Conservation (phyloP, 2,888 invertebrate genomes). For the Pollenia angustigena region DNA sequence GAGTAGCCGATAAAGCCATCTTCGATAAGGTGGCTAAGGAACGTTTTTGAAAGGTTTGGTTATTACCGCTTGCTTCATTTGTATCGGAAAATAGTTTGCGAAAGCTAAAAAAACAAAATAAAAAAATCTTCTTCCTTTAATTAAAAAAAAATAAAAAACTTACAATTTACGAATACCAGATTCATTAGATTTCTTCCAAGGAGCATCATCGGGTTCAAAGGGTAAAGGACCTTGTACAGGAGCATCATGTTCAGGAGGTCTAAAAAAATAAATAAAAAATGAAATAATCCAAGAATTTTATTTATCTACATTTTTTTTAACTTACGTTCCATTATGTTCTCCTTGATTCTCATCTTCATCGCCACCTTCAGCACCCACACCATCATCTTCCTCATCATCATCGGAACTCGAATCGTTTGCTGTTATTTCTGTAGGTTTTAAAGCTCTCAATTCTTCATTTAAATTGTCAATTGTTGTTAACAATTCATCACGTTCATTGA, state of each 20-base stretch:
- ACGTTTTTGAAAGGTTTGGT: constrained; percentile 88
- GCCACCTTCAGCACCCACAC: constrained; percentile 76
- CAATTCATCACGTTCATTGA: constrained; percentile 94
- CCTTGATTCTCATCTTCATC: constrained; percentile 74
- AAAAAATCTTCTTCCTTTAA: background rate
- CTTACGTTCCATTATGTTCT: constrained; percentile 73
- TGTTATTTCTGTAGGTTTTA: constrained; percentile 83
- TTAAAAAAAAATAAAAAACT: constrained; percentile 80
- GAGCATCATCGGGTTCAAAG: constrained; percentile 98
- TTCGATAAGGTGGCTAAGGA: constrained; percentile 91
- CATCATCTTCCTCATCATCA: constrained; percentile 78
- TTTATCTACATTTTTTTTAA: background rate
- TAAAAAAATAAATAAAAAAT: constrained; percentile 71
- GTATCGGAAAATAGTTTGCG: constrained; percentile 93
- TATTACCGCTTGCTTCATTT: constrained; percentile 83
- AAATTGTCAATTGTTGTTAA: constrained; percentile 95
- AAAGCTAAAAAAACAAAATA: constrained; percentile 87
- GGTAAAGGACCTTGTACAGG: constrained; percentile 99
- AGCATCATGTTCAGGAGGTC: constrained; percentile 89
- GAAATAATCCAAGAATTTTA: background rate
- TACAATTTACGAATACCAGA: constrained; percentile 96
- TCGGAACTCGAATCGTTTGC: constrained; percentile 79
- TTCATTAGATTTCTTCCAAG: constrained; percentile 92
- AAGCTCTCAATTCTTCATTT: constrained; percentile 94
- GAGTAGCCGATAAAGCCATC: constrained; percentile 86